Evolutionary conservation across 2,888 invertebrate species (phyloP).

Genomic region (Sicus ferrugineus): DNA sequence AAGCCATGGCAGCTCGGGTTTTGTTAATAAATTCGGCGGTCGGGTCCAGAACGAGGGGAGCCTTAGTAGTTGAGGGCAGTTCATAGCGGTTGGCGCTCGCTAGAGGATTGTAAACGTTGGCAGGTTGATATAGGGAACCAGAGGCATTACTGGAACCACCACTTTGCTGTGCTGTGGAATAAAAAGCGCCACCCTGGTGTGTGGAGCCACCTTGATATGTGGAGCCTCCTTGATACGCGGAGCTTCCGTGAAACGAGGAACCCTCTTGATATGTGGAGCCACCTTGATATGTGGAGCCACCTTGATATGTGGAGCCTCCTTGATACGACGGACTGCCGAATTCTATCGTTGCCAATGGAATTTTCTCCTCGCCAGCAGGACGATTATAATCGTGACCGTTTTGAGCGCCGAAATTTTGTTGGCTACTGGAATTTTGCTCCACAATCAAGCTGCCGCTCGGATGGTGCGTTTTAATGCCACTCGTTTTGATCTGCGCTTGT

Average conservation of each 20-base stretch:
- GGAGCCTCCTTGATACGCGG: neutral
- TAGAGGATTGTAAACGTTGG: slow-evolving; percentile 40
- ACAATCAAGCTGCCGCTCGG: slow-evolving; percentile 40
- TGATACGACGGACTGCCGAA: neutral
- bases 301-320: neutral
- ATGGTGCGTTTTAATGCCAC: slow-evolving; percentile 57
- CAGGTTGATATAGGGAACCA: too few species aligned
- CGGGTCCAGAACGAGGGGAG: slow-evolving; percentile 52
- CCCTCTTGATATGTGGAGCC: slow-evolving; percentile 52
- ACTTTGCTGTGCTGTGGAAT: neutral
- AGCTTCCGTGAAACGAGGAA: neutral
- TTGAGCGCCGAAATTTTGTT: slow-evolving; percentile 34
- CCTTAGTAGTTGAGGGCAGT: slow-evolving; percentile 30
- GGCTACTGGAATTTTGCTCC: slow-evolving; percentile 26
- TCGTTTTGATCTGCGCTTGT: slow-evolving; percentile 53
- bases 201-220: neutral
- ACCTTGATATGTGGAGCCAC: slow-evolving; percentile 30
- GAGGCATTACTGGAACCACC: too few species aligned
- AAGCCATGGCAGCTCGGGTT: slow-evolving; percentile 60
- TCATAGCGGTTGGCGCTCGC: slow-evolving; percentile 57
- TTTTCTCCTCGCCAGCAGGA: neutral
- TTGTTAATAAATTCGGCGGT: slow-evolving; percentile 60
- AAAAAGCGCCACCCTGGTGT: slow-evolving; percentile 1
- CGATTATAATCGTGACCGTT: slow-evolving; percentile 36
- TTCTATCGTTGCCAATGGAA: too few species aligned